Evolutionary conservation across 2,113 vertebrate species (phyloP), one percentile per base, ranked within the genome.

Genomic region (Nothobranchius furzeri): DNA sequence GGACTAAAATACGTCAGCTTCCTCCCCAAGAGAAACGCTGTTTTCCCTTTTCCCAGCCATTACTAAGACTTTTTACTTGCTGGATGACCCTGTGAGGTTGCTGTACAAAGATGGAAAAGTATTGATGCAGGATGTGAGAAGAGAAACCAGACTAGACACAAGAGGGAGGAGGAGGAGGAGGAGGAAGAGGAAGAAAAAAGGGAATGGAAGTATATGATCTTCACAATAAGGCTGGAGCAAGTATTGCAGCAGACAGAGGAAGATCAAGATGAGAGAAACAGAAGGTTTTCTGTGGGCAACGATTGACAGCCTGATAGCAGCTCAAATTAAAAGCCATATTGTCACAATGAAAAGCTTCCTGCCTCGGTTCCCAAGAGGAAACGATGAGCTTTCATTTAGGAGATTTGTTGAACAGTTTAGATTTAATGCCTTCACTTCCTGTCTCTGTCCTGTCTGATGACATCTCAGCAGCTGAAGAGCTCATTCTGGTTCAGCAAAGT

Each of bases 261-360:
- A 1, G 37, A 13, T 63, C 65, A 50, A 74, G 62, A 60, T 15
- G 30, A 20, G 50, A 45, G 48, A 79, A 35, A 71, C 12, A 72
- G 45, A 79, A 47, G 37, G 49, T 24, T 52, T n/a, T 69, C 56
- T 70, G 54, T 37, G 14, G 60, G 64, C 35, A 42, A 45, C 63
- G 67, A 84, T 83, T 54, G 47, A 46, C 43, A 56, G 55, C 25
- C 43, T 52, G 70, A 84, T 76, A 68, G 48, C 37, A 11, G 57
- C 71, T 43, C 35, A 30, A 64, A 70, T 75, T 40, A 75, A 68
- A 20, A 63, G 17, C 9, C 67, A 81, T 83, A 78, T 73, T 79
- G 73, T 77, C 61, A 55, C 77, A 49, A 61, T 60, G 68, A 64
- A 64, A 25, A 30, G 46, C 70, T 83, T 85, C 81, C 75, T 79